phyloP scores from a whole-genome alignment of 2,888 invertebrate genomes.

The Lithophane socia region DNA sequence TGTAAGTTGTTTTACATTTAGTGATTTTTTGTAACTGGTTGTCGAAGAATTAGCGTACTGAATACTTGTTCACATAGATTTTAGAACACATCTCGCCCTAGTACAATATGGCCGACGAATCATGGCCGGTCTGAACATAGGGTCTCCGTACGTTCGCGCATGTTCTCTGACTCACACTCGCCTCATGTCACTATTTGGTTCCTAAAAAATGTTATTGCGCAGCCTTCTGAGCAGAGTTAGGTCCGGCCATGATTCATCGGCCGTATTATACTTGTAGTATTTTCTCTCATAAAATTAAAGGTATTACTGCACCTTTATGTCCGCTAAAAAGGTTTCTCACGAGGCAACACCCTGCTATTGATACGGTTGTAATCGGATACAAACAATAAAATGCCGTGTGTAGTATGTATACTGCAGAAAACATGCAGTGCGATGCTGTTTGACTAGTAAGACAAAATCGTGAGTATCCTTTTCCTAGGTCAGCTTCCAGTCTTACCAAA shows the following conservation, averaged over 20 bases:
- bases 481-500: background rate
- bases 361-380: background rate
- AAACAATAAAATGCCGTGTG: background rate
- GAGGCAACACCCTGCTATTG: no score
- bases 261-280: background rate
- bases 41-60: constrained; percentile 14
- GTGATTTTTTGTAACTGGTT: constrained; percentile 13
- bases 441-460: background rate
- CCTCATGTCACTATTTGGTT: background rate
- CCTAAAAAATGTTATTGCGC: background rate
- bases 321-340: background rate
- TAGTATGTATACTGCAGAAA: background rate
- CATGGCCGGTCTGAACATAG: background rate
- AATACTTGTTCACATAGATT: constrained; percentile 20
- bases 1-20: constrained; percentile 51
- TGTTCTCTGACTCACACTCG: background rate
- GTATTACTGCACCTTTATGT: background rate
- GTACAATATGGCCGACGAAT: background rate
- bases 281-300: background rate
- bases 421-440: background rate
- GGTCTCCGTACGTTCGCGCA: no score
- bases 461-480: background rate
- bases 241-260: background rate
- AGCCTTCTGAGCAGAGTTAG: background rate
- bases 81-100: constrained; percentile 32